Base-by-base conservation (phyloP, 2,888 invertebrate species). In the Exephanes ischioxanthus region DNA sequence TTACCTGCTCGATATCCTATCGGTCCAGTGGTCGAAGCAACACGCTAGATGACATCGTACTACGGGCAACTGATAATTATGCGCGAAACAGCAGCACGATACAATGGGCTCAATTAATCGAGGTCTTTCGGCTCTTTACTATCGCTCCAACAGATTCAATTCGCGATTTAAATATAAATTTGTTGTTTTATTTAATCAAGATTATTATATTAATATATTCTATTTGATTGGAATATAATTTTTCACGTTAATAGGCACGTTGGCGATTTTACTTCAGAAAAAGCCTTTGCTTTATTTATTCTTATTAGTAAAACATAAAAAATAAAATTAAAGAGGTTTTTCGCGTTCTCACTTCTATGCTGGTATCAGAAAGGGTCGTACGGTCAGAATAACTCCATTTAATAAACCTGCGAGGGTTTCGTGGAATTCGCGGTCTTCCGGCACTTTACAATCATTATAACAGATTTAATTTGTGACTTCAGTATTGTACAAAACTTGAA, bases 1-100 rank as follows among this genome's bases (percentile, higher is more conserved):
- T n/a, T 19, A 58, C 72, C 58, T 72, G 22, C 22, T 58, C 58
- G 72, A 72, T 55, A 55, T 22, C 55, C 41, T 11, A 58, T 72
- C 41, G 37, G 22, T 16, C 55, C 72, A 58, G 37, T 33, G 37
- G 26, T 14, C 61, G 45, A 58, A 45, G n/a, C 22, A 45, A 48
- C 9, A 7, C 30, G 11, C 6, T 22, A 45, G 1, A 26, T 16
- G 7, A 41, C 22, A 72, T 58, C 55, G 37, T 55, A 41, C 55
- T 22, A 48, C 48, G 22, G 45, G 19, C 33, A 55, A 55, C 45
- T 58, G 37, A 45, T 73, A n/a, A 58, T 58, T 22, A 73, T 61
- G n/a, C 19, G 73, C 22, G 22, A 41, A 73, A 6, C 41, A 5
- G 73, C 14, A 26, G 26, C 7, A 30, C 22, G 41, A 0, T 26